Percentiles rank a stretch among this genome's conserved stretches.
phyloP scores from a whole-genome alignment of 2,888 invertebrate species.

The Sipunculus nudus region DNA sequence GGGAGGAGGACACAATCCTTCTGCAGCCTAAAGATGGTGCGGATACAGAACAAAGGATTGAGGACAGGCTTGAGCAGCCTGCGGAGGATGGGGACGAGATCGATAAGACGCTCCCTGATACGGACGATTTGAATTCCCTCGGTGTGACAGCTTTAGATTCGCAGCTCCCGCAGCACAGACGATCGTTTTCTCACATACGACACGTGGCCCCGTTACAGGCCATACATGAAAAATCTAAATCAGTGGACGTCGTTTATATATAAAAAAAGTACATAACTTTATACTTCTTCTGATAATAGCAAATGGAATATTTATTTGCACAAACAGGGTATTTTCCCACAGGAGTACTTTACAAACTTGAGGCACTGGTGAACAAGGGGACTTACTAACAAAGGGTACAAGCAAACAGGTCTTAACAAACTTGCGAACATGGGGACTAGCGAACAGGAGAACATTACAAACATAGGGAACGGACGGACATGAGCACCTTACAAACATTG shows the following conservation, averaged over 20 bases:
- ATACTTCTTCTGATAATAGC: no score
- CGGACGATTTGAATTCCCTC: constrained; percentile 2
- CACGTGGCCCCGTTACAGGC: constrained; percentile 3
- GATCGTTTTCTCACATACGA: background rate
- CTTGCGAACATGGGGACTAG: no score
- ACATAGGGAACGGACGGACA: no score
- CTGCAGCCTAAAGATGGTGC: background rate
- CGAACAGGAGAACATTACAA: no score
- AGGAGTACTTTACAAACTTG: no score
- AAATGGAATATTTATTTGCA: no score
- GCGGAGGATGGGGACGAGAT: background rate
- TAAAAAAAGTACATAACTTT: background rate
- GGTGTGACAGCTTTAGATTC: background rate
- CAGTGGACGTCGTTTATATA: constrained; percentile 44
- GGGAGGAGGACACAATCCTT: constrained; percentile 60
- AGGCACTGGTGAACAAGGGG: no score
- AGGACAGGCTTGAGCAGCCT: constrained; percentile 7
- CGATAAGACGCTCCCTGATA: background rate
- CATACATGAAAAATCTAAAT: constrained; percentile 48
- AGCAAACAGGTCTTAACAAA: no score
- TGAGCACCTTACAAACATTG: no score
- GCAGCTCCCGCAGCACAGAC: constrained; percentile 4
- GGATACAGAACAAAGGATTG: background rate
- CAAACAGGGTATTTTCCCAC: no score
- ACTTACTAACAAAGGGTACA: no score